phyloP scores from a whole-genome alignment of 2,888 invertebrate species.

The Metellina segmentata region DNA sequence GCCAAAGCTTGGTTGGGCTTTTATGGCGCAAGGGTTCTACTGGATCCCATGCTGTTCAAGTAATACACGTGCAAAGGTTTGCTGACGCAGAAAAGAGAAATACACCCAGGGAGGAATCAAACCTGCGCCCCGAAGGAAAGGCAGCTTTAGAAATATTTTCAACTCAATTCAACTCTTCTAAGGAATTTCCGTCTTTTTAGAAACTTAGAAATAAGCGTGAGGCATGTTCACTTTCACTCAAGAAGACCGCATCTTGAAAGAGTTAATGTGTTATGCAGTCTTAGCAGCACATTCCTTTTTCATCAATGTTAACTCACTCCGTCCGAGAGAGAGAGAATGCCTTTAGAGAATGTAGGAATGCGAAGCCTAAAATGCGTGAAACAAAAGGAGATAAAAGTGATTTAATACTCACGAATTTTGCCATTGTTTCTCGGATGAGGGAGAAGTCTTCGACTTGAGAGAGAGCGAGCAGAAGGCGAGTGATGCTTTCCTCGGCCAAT shows the following conservation, averaged over 20 bases:
- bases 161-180: too few relatives aligned
- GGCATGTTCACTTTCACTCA: not conserved
- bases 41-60: too few relatives aligned
- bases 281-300: not conserved
- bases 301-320: not conserved
- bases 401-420: slow-evolving; percentile 60
- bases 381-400: not conserved
- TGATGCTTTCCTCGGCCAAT: not conserved
- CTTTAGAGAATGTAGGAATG: not conserved
- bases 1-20: too few relatives aligned
- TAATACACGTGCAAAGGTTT: too few relatives aligned
- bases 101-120: too few relatives aligned
- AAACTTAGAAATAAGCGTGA: not conserved
- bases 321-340: not conserved
- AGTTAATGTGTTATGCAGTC: not conserved
- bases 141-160: too few relatives aligned
- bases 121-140: too few relatives aligned
- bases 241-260: not conserved
- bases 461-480: not conserved
- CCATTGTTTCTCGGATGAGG: slow-evolving; percentile 44
- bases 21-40: too few relatives aligned
- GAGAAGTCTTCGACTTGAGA: slow-evolving; percentile 8
- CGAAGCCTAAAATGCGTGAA: not conserved
- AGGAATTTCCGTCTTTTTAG: not conserved
- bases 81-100: too few relatives aligned